phyloP scores from a whole-genome alignment of 2,113 vertebrate genomes.

The Coturnix japonica region DNA sequence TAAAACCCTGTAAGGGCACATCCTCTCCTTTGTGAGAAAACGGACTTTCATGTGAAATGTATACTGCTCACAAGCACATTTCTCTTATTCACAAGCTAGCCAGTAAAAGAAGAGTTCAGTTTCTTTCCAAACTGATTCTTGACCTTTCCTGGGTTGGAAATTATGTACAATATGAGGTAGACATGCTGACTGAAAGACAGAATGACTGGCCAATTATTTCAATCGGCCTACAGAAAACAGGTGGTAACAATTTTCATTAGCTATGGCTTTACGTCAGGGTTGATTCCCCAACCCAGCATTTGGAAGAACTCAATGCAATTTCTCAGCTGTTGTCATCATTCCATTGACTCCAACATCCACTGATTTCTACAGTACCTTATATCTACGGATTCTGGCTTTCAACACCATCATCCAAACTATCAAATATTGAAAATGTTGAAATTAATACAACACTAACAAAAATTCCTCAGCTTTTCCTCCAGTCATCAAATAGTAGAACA shows the following conservation, averaged over 20 bases:
- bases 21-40: conserved; percentile 25
- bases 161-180: background rate
- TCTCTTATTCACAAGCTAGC: background rate
- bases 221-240: background rate
- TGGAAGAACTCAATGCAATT: background rate
- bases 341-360: background rate
- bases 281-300: background rate
- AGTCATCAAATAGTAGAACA: background rate
- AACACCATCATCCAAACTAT: background rate
- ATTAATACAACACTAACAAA: background rate
- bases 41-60: conserved; percentile 31
- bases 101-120: background rate
- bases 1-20: background rate
- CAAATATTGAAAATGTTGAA: background rate
- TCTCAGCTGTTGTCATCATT: conserved; percentile 15
- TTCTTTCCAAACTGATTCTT: background rate
- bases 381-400: background rate
- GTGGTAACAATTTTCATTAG: conserved; percentile 16
- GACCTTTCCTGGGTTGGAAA: conserved; percentile 25
- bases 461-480: background rate
- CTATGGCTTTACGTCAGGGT: background rate
- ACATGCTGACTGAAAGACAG: background rate
- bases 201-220: background rate
- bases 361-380: background rate
- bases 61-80: background rate